phyloP scores from a whole-genome alignment of 2,797 vertebrate genomes.

The Gouania willdenowi region DNA sequence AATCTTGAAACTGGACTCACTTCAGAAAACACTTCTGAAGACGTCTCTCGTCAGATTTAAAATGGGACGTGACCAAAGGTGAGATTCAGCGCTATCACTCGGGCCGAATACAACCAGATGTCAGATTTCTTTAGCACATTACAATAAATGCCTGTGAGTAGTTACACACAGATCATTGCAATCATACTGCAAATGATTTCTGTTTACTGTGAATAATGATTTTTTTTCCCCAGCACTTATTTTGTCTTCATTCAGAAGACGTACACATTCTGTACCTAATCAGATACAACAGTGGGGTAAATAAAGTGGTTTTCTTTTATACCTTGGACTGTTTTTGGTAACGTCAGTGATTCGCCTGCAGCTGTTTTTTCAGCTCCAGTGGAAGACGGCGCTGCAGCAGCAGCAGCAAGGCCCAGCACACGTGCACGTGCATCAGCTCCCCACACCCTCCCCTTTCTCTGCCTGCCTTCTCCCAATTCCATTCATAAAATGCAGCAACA shows the following conservation, averaged over 20 bases:
- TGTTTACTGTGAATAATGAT: conserved; percentile 49
- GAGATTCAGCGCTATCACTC: too few species aligned
- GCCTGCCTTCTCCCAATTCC: conserved; percentile 32
- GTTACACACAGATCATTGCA: background rate
- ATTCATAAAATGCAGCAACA: conserved; percentile 75
- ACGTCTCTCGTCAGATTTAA: too few species aligned
- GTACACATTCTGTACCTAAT: conserved; percentile 38
- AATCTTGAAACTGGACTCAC: too few species aligned
- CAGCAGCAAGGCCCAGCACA: background rate
- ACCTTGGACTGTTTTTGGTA: conserved; percentile 2
- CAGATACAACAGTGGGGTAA: conserved; percentile 24
- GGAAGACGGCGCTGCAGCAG: conserved; percentile 1
- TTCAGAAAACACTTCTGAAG: too few species aligned
- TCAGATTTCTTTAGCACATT: too few species aligned
- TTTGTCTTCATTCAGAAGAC: conserved; percentile 20
- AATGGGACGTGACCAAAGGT: too few species aligned
- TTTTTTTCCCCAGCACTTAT: conserved; percentile 18
- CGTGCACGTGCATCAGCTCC: background rate
- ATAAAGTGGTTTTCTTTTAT: conserved; percentile 55
- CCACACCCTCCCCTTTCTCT: conserved; percentile 22
- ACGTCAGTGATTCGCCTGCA: background rate
- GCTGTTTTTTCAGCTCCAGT: conserved; percentile 6
- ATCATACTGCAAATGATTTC: background rate
- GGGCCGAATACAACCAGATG: too few species aligned
- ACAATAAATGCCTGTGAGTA: background rate